Base-by-base conservation (phyloP, 35 echinoderm and acorn worm species). In the Amphiura filiformis region DNA sequence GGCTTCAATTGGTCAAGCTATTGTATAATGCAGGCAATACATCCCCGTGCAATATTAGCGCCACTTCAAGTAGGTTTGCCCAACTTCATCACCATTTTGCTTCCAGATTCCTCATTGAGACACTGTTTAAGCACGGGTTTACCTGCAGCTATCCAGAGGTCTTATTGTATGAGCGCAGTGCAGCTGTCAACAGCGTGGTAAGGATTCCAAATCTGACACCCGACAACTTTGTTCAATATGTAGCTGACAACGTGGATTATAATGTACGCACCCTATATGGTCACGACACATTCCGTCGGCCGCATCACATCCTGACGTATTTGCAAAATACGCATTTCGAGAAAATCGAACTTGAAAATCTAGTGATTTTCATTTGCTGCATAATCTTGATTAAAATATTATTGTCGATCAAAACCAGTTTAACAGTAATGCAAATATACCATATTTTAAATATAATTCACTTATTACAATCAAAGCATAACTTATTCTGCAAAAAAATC, bases 161-260 rank as follows among this genome's bases (percentile, higher is more conserved):
- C 0, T 38, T 7, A 81, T 37, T 65, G 17, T 87, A 85, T 84
- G 75, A 86, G 83, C 40, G 75, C 32, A 86, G 76, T 80, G 89
- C 89, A 86, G 82, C 90, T n/a, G 76, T 92, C 20, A 84, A 32
- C n/a, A 9, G 57, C 34, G 76, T 81, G 20, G 82, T 35, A 32
- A 65, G 85, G 12, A 56, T 91, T 0, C 79, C 35, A 13, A 34
- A 76, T 35, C 36, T 41, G 1, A 32, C 9, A 0, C 13, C 39
- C 31, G 35, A 31, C 0, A 76, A 37, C 28, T 78, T 87, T 36
- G 17, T 93, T 32, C 85, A 93, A 77, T 89, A 77, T 44, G 36
- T 75, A 39, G 86, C 81, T 32, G 86, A 88, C 76, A 93, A 93
- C 39, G 81, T 93, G 31, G 91, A 93, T 76, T 86, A 93, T 34